phyloP scores from a whole-genome alignment of 2,888 invertebrate species.

The Gastracanthus pulcherrimus region DNA sequence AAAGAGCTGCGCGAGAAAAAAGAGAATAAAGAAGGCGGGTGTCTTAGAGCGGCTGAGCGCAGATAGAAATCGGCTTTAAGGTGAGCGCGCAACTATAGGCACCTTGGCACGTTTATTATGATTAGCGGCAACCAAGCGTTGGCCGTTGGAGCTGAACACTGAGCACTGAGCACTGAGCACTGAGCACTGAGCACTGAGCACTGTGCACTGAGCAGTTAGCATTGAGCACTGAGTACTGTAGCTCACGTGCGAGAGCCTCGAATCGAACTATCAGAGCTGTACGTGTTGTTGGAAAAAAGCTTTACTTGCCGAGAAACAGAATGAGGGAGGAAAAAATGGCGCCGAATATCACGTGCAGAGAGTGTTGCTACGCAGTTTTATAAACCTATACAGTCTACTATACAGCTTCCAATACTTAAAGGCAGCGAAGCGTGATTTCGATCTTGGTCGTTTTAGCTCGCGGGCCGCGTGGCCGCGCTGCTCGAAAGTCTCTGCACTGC shows the following conservation, averaged over 20 bases:
- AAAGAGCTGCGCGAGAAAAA: not conserved
- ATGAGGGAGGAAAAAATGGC: not conserved
- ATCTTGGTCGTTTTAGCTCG: conserved; percentile 66
- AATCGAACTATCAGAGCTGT: too few species aligned
- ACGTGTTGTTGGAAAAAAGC: not conserved
- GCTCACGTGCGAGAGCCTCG: too few species aligned
- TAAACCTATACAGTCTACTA: conserved; percentile 48
- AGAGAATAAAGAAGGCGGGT: conserved; percentile 18
- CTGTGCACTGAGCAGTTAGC: too few species aligned
- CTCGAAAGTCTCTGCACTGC: conserved; percentile 59
- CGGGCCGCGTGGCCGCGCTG: not conserved
- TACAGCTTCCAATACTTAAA: conserved; percentile 67
- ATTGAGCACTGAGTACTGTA: too few species aligned
- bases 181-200: too few species aligned
- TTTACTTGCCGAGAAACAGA: not conserved
- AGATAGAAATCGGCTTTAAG: conserved; percentile 74
- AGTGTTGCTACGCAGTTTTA: conserved; percentile 62
- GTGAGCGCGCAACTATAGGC: conserved; percentile 69
- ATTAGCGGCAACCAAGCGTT: conserved; percentile 76
- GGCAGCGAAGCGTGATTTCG: conserved; percentile 67
- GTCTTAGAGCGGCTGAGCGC: conserved; percentile 22
- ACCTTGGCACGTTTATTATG: conserved; percentile 77
- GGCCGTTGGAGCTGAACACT: conserved; percentile 46
- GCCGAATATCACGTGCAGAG: conserved; percentile 47
- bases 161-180: not conserved